These are phyloP conservation scores for Emmelina monodactyla DNA, from an alignment of 2,888 invertebrate species.

Conservation along the genomic window DNA sequence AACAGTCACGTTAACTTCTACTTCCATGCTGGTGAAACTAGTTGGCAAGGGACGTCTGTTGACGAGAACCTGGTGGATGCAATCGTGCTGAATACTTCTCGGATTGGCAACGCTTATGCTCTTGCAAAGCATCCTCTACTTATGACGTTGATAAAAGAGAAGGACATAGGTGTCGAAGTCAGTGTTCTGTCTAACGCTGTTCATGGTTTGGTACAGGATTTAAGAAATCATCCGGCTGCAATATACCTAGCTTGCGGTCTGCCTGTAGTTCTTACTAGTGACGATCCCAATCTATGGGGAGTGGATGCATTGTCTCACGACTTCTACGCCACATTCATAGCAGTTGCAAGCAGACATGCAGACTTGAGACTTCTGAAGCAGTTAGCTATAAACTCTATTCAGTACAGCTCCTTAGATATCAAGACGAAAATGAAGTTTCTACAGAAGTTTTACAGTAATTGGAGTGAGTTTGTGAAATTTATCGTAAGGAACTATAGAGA, in stretches of 20 bases:
- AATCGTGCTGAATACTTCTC: conserved; percentile 73
- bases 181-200: conserved; percentile 84
- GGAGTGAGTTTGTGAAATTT: too few relatives aligned
- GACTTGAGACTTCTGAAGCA: conserved; percentile 78
- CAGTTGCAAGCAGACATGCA: conserved; percentile 72
- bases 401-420: conserved; percentile 65
- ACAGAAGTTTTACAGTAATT: conserved; percentile 28
- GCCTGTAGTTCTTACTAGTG: conserved; percentile 79
- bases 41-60: conserved; percentile 70
- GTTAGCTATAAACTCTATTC: conserved; percentile 77
- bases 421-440: conserved; percentile 25
- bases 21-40: conserved; percentile 84
- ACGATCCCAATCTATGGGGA: conserved; percentile 82
- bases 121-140: conserved; percentile 76
- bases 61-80: conserved; percentile 83
- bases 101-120: conserved; percentile 83
- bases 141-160: conserved; percentile 58
- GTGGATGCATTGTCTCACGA: conserved; percentile 78
- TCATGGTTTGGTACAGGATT: conserved; percentile 71
- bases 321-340: conserved; percentile 79
- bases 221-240: conserved; percentile 79
- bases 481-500: too few relatives aligned
- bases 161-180: conserved; percentile 76
- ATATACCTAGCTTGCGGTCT: conserved; percentile 70
- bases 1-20: conserved; percentile 69